Conservation (phyloP, 2,888 invertebrate species). For the Notodonta dromedarius region DNA sequence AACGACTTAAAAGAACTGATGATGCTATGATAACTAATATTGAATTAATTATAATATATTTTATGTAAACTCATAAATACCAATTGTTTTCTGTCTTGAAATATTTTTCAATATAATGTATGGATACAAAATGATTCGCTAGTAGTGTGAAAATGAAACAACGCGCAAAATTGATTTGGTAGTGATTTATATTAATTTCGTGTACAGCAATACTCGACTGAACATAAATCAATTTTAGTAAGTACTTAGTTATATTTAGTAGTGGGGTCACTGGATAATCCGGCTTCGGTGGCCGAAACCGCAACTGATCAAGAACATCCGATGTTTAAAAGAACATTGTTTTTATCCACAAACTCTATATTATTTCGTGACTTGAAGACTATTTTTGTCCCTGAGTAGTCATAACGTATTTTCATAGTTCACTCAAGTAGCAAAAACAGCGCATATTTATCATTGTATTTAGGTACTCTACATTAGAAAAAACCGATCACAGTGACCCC, state of each 20-base stretch:
- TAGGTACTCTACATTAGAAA: background rate
- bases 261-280: background rate
- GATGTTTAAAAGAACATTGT: no score
- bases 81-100: no score
- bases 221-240: slow-evolving; percentile 1
- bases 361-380: no score
- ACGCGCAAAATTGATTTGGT: background rate
- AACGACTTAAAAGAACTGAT: no score
- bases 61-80: no score
- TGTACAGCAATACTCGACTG: background rate
- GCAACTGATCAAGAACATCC: background rate
- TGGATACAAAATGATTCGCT: no score
- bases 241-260: background rate
- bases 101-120: no score
- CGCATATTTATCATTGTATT: background rate
- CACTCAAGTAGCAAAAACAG: background rate
- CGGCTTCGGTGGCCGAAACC: background rate
- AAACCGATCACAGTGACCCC: background rate
- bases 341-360: no score
- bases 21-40: no score
- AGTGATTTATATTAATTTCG: background rate
- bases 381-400: no score
- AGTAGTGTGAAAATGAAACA: background rate
- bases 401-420: no score
- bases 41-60: no score